Conservation (phyloP, 2,888 invertebrate species). For the Stenichneumon culpator region DNA sequence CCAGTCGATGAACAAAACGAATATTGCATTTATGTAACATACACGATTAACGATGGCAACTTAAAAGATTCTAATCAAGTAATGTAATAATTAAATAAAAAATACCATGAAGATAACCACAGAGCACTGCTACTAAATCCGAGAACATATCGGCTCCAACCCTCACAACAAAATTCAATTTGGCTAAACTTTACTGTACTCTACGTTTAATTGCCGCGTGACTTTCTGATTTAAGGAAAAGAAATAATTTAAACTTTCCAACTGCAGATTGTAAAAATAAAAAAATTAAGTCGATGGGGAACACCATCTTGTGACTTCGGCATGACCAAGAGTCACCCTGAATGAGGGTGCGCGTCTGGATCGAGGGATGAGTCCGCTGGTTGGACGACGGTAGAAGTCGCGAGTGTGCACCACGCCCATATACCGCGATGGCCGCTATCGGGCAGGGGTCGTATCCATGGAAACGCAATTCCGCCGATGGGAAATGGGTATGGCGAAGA, state of each 20-base stretch:
- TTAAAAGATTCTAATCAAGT: background rate
- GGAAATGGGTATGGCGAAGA: conserved; percentile 47
- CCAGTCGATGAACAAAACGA: background rate
- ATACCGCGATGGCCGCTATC: conserved; percentile 76
- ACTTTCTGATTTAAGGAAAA: background rate
- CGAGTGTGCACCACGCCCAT: conserved; percentile 74
- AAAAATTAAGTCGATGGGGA: conserved; percentile 15
- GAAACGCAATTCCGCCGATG: conserved; percentile 47
- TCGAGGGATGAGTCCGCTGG: conserved; percentile 57
- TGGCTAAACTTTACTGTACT: background rate
- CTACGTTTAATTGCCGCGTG: background rate
- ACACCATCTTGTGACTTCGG: conserved; percentile 60
- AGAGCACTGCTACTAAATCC: background rate
- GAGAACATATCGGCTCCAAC: background rate
- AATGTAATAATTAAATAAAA: background rate
- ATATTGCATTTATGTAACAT: background rate
- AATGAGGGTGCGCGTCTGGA: conserved; percentile 27
- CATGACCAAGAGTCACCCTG: conserved; percentile 42
- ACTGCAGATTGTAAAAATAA: conserved; percentile 12
- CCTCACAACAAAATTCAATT: background rate
- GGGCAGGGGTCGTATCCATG: conserved; percentile 68
- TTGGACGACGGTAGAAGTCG: conserved; percentile 60
- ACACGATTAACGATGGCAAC: background rate
- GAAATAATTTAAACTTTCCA: background rate
- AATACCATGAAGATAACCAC: background rate